Base-by-base conservation (phyloP, 1,140 invertebrate genomes). In the Chironomus tepperi region DNA sequence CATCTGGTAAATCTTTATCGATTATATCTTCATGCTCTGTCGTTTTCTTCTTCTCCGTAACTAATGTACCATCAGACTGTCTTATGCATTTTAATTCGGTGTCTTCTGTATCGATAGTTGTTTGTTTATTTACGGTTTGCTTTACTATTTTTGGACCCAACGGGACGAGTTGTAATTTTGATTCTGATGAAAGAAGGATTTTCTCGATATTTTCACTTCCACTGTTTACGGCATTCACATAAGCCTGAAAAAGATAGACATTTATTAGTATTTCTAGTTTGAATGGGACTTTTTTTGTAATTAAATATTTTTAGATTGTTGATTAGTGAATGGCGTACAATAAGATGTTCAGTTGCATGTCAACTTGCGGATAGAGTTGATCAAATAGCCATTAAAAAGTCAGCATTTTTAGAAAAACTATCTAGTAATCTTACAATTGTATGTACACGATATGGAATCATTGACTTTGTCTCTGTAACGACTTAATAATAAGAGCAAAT, bases 81-180 rank as follows among this genome's bases (percentile, higher is more conserved):
- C 90, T 80, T 73, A 88, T 85, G 76, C 87, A 87, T 73, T 87
- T 82, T 78, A 89, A 88, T 74, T 85, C 83, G 57, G 89, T 91
- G 76, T 94, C 91, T 85, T 94, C 93, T 73, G 93, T 93, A 83
- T 94, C 93, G 77, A 91, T 88, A 42, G 90, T 90, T 80, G 92
- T 92, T 76, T 89, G 89, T 75, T 88, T 90, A 76, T 89, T 89
- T 76, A 86, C 87, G 3, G 89, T 89, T 78, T 93, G 91, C 78
- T 90, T 89, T n/a, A 94, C 84, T 73, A 95, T 80, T 75, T 87
- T 84, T 0, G 90, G 90, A 64, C 89, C 90, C 1, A 85, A 84
- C 12, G 88, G 85, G 57, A 88, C 86, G 77, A 89, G 76, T 75
- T 86, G 84, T 75, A 87, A 78, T 77, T 88, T 84, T 75, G 88